These are phyloP conservation scores for Schizopygopsis malacanthus DNA, from an alignment of 2,797 vertebrate genomes.

Conservation along the genomic window DNA sequence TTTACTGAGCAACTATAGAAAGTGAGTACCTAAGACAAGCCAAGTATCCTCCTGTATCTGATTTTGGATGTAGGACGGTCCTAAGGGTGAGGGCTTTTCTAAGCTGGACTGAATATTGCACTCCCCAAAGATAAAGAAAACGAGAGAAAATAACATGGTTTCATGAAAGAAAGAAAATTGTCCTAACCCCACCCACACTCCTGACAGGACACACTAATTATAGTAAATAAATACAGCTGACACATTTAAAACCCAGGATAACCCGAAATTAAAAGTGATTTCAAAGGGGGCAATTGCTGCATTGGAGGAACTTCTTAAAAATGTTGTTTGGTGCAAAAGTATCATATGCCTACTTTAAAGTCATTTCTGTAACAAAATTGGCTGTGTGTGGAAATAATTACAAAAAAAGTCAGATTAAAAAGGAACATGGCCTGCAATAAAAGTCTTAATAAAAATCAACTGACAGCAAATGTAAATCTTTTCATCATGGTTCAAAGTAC, in stretches of 20 bases:
- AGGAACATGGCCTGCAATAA: constrained; percentile 68
- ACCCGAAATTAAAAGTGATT: constrained; percentile 76
- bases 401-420: constrained; percentile 41
- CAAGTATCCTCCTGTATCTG: constrained; percentile 59
- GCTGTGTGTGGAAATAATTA: constrained; percentile 44
- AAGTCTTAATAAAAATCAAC: constrained; percentile 66
- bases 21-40: constrained; percentile 73
- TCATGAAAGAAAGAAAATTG: constrained; percentile 69
- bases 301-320: constrained; percentile 69
- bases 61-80: constrained; percentile 64
- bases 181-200: constrained; percentile 73
- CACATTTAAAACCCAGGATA: constrained; percentile 76
- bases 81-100: constrained; percentile 73
- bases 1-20: constrained; percentile 64
- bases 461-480: constrained; percentile 63
- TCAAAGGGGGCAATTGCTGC: constrained; percentile 70
- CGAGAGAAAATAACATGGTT: constrained; percentile 72
- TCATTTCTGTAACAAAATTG: constrained; percentile 62
- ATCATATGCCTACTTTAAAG: constrained; percentile 65
- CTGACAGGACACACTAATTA: constrained; percentile 73
- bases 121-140: constrained; percentile 73
- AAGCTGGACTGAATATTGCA: constrained; percentile 84
- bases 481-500: constrained; percentile 66
- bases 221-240: constrained; percentile 82
- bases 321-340: constrained; percentile 67